Evolutionary conservation across 2,113 vertebrate species (phyloP), one percentile per base, ranked within the genome.

Genomic region (Leptocoma aspasia): DNA sequence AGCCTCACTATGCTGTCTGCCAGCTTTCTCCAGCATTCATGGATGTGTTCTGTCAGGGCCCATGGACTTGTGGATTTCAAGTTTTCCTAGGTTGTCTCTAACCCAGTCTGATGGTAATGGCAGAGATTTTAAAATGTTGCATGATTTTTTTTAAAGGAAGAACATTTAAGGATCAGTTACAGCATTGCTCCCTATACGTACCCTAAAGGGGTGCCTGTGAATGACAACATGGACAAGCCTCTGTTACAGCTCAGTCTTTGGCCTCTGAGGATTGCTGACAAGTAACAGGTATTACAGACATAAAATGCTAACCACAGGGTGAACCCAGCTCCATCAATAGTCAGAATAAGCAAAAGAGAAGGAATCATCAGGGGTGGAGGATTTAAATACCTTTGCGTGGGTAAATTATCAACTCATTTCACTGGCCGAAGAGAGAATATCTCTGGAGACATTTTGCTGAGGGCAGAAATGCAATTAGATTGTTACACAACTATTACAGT

Each of bases 371-470:
- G 39, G 79, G 82, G 72, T 71, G 89, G 86, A 89, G 76, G 44
- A 91, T 94, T 96, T 95, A 95, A 97, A 94, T 94, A 92, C 89
- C 68, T 93, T 95, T 92, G 89, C 7, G 35, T 89, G 68, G 30
- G 60, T 89, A 82, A 92, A 94, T 95, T 91, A 93, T 90, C 86
- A 86, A 78, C 83, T 95, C 77, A 78, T 86, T 95, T 94, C 64
- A 60, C 86, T 94, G 95, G 24, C 77, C 80, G 66, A 90, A 93
- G 86, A 94, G 78, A 90, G 52, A 83, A 5, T 86, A 56, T 78
- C 92, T 93, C 96, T 93, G 72, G 92, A 92, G 92, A 83, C 60
- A 7, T 86, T 93, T 86, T 86, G 93, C 64, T 86, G 64, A 93
- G 89, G 80, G 83, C 83, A 94, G 77, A 95, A 97, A 94, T 79